These are phyloP conservation scores for Hoplodrina ambigua DNA, from an alignment of 2,888 invertebrate species.

Conservation along the genomic window DNA sequence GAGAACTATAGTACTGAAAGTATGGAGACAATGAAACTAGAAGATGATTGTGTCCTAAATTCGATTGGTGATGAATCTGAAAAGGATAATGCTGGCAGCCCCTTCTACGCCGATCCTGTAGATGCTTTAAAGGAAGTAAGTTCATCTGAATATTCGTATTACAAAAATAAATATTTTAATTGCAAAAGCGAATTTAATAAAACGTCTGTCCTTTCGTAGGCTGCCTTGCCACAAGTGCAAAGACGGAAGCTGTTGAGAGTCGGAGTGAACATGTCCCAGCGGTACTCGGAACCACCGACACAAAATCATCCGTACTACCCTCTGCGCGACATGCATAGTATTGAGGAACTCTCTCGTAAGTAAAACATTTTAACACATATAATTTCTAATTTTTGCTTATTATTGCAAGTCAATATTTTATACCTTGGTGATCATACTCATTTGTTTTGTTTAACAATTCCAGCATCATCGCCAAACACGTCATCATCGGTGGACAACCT, in stretches of 20 bases:
- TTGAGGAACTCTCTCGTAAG: slow-evolving; percentile 89
- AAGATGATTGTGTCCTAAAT: slow-evolving; percentile 79
- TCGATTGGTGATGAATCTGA: slow-evolving; percentile 80
- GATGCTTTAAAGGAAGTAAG: slow-evolving; percentile 93
- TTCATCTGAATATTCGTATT: slow-evolving; percentile 8
- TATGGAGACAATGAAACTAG: slow-evolving; percentile 88
- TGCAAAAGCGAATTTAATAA: neutral
- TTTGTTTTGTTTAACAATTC: slow-evolving; percentile 50
- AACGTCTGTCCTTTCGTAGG: slow-evolving; percentile 69
- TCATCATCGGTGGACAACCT: slow-evolving; percentile 94
- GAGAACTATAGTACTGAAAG: slow-evolving; percentile 84
- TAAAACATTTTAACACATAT: slow-evolving; percentile 27
- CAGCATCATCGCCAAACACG: slow-evolving; percentile 88
- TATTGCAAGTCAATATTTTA: too few relatives aligned
- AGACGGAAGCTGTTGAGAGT: slow-evolving; percentile 84
- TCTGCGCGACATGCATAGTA: slow-evolving; percentile 88
- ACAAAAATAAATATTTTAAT: neutral
- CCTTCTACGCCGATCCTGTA: slow-evolving; percentile 97
- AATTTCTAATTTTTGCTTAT: neutral
- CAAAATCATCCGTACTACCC: slow-evolving; percentile 88
- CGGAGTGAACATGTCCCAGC: slow-evolving; percentile 87
- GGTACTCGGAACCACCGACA: slow-evolving; percentile 91
- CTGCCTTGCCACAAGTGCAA: slow-evolving; percentile 84
- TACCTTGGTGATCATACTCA: neutral
- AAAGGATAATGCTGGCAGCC: slow-evolving; percentile 94